These are phyloP conservation scores for Nycticryphes semicollaris DNA, from an alignment of 2,113 vertebrate species.

Conservation along the genomic window DNA sequence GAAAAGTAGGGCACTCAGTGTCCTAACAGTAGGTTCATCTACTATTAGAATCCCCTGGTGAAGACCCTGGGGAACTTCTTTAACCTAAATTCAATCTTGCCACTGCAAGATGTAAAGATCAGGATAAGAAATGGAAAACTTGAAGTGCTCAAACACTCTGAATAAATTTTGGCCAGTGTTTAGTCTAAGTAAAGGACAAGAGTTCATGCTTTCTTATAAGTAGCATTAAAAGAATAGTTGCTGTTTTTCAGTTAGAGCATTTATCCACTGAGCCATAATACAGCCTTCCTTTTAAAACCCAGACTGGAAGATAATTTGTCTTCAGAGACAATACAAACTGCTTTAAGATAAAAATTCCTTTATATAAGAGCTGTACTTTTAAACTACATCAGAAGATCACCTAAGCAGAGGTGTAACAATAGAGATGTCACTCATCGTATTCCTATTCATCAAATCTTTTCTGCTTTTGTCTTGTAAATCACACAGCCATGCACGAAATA, in stretches of 20 bases:
- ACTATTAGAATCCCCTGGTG: background rate
- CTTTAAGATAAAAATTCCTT: background rate
- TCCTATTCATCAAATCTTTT: background rate
- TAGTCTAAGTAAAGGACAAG: background rate
- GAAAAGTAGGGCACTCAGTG: background rate
- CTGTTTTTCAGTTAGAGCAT: background rate
- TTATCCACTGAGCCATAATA: background rate
- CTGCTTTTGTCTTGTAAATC: background rate
- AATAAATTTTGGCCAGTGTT: background rate
- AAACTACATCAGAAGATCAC: background rate
- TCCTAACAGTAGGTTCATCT: background rate
- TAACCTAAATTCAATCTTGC: background rate
- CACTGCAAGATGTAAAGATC: background rate
- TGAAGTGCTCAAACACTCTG: background rate
- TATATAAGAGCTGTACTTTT: background rate
- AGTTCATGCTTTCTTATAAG: background rate
- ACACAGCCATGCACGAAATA: background rate
- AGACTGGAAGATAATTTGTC: background rate
- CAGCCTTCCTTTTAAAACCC: background rate
- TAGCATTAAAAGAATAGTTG: background rate
- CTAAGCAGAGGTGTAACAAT: background rate
- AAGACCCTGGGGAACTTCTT: background rate
- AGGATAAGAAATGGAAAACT: background rate
- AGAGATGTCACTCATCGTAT: background rate
- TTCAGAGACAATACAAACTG: background rate